These are phyloP conservation scores for Thalassarche chlororhynchos DNA, from an alignment of 2,113 vertebrate genomes.

Conservation along the genomic window DNA sequence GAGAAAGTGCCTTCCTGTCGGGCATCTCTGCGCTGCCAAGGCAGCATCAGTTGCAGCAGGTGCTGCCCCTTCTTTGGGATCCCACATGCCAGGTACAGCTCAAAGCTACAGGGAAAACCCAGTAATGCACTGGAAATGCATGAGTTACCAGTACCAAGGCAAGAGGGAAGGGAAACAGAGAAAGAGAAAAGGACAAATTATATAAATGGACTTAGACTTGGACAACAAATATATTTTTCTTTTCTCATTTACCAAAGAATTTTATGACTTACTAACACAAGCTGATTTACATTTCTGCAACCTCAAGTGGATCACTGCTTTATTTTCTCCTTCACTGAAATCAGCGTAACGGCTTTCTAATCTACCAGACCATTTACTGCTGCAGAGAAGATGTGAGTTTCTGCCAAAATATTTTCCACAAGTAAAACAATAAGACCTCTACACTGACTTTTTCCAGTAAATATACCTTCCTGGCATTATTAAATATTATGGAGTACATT, in stretches of 20 bases:
- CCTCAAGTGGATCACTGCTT: background rate
- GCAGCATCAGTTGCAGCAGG: background rate
- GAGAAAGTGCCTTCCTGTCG: background rate
- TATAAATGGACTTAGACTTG: background rate
- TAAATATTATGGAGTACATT: background rate
- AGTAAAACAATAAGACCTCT: background rate
- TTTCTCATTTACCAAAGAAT: background rate
- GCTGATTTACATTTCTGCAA: background rate
- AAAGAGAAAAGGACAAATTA: background rate
- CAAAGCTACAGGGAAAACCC: background rate
- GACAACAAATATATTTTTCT: background rate
- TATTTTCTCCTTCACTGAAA: background rate
- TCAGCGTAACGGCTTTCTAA: background rate
- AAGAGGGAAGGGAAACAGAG: background rate
- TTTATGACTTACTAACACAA: background rate
- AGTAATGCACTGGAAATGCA: background rate
- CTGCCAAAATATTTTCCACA: background rate
- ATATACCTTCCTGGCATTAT: background rate
- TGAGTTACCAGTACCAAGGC: background rate
- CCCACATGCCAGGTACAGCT: background rate
- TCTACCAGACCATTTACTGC: background rate
- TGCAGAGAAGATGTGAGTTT: background rate
- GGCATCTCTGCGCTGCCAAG: background rate
- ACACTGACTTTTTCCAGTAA: background rate
- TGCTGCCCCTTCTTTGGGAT: background rate